Base-by-base conservation (phyloP, 1,140 invertebrate species). In the Mizuhopecten yessoensis region DNA sequence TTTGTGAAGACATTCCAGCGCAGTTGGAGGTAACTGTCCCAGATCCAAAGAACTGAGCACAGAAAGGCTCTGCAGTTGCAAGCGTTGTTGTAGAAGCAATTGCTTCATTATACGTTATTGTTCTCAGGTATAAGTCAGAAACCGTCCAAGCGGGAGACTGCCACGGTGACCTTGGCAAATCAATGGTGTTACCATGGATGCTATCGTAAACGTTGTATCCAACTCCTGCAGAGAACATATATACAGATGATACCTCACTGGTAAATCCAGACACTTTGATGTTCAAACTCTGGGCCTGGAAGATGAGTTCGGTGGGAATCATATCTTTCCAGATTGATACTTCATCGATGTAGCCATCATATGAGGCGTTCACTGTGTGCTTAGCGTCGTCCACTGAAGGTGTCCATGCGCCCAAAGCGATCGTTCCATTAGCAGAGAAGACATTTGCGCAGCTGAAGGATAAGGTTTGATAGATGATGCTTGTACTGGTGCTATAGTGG, bases 211-310 rank as follows among this genome's bases (percentile, higher is more conserved):
- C 92, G 0, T 33, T 90, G 34, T 90, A 57, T 33, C 94, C 94
- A 86, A 93, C 39, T n/a, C 93, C 94, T 89, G 91, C 93, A 17
- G 91, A 86, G 88, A 94, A 92, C 33, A 92, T 92, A 42, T 91
- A 93, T 39, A 94, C 34, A 23, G 91, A 90, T 57, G 91, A 36
- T 20, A 94, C 88, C 33, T 94, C 86, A 17, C 34, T 45, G 10
- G 88, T 29, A 87, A 94, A 94, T 17, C 88, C 88, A 20, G 92
- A 89, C 7, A 91, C 57, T 86, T 92, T 92, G 0, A 92, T 91
- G 90, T 94, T 92, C 36, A 94, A 90, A 36, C 89, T 89, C 87
- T 94, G 92, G 7, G 92, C 91, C 88, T 94, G 94, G 57, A 92
- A 93, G 29, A 94, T 89, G 17, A 94, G 34, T 17, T 91, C 88